Evolutionary conservation across 2,888 invertebrate genomes (phyloP).

Genomic region (Criorhina ranunculi): DNA sequence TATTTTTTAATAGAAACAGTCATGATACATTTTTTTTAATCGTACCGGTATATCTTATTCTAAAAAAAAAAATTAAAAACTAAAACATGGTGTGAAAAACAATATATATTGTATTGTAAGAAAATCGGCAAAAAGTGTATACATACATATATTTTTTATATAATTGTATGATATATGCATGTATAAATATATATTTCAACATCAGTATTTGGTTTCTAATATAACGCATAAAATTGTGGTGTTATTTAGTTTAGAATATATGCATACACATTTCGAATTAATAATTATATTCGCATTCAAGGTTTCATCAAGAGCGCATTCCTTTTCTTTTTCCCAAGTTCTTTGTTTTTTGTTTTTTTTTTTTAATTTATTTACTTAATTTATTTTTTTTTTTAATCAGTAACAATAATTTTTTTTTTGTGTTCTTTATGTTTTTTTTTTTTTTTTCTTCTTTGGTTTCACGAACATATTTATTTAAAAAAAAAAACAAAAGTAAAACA

Average conservation of each 20-base stretch:
- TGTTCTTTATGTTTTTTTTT: constrained; percentile 20
- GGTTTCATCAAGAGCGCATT: constrained; percentile 10
- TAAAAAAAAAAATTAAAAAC: constrained; percentile 27
- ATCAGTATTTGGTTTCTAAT: constrained; percentile 22
- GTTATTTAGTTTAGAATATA: constrained; percentile 68
- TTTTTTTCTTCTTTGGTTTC: constrained; percentile 11
- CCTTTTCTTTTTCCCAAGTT: constrained; percentile 7
- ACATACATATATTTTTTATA: constrained; percentile 35
- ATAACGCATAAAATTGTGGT: constrained; percentile 58
- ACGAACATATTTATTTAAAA: constrained; percentile 2
- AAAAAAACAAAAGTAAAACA: not conserved
- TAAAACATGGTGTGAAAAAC: constrained; percentile 19
- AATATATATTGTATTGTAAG: constrained; percentile 27
- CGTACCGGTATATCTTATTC: constrained; percentile 54
- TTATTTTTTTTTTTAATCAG: constrained; percentile 5
- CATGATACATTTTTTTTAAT: constrained; percentile 59
- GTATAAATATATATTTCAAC: constrained; percentile 38
- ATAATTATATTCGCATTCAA: constrained; percentile 32
- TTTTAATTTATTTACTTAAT: too few species aligned
- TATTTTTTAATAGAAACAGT: constrained; percentile 66
- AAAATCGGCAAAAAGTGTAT: constrained; percentile 41
- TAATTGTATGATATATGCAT: constrained; percentile 62
- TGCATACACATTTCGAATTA: constrained; percentile 51
- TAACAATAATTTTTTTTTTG: constrained; percentile 19
- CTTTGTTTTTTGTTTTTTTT: constrained; percentile 17